Base-by-base conservation (phyloP, 2,888 invertebrate species). In the Branchellion lobata region DNA sequence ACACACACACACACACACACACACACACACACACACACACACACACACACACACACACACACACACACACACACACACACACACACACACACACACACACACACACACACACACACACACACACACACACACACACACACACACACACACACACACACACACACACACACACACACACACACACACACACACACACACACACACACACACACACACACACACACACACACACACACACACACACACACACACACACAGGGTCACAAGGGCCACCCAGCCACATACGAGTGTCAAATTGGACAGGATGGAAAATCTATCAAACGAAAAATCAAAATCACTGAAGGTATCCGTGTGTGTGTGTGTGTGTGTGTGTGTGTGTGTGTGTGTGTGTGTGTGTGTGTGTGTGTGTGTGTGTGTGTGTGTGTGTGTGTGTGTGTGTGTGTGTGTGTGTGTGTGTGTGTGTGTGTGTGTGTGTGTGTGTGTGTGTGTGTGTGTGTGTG, bases 11-110 rank as follows among this genome's bases (percentile, higher is more conserved):
- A 69, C 69, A 33, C 69, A 33, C 33, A 69, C 34, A 69, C 33
- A 34, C 31, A 33, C 33, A 34, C 69, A 69, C 34, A 69, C 69
- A 34, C 31, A 31, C 31, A 34, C 34, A 31, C 31, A 31, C 69
- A 69, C 33, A 69, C 31, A 34, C 34, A 69, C 69, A 34, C 69
- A 69, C 31, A 31, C 33, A 69, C 31, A 69, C 34, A 33, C 34
- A 69, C 69, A 69, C 69, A 69, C 69, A 69, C 69, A 69, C 69
- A 69, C 69, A 69, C 69, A 69, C 34, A 69, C 34, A 69, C 34
- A 69, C 34, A 69, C 34, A 69, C 34, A 69, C 34, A 69, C 34
- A 69, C 69, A 69, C 69, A 34, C 31, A 69, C 69, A 33, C 34
- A 34, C 69, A 69, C 69, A 69, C 31, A 69, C 61, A 33, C 69